These are phyloP conservation scores for Pterobdella sp. DNA, from an alignment of 2,888 invertebrate genomes.

Conservation along the genomic window DNA sequence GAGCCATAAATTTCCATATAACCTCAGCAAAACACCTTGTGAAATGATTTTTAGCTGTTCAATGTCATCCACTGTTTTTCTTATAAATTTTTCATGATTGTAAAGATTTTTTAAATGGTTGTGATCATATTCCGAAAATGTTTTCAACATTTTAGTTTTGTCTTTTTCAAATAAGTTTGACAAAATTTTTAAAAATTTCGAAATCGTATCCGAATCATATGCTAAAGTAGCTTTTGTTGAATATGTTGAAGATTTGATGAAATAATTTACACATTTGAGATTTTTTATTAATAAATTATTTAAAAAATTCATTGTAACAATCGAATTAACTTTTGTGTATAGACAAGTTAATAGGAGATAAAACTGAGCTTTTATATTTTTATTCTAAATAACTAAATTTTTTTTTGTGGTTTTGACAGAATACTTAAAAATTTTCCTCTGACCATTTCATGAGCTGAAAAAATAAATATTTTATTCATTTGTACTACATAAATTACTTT, in stretches of 20 bases:
- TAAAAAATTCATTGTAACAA: neutral
- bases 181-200: neutral
- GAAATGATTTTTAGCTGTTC: neutral
- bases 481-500: neutral
- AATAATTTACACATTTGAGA: neutral
- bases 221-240: neutral
- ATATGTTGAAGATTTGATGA: neutral
- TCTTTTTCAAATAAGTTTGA: constrained; percentile 8
- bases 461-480: constrained; percentile 24
- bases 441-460: constrained; percentile 80
- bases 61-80: neutral
- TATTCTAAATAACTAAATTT: neutral
- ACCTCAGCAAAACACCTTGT: neutral
- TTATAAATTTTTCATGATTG: neutral
- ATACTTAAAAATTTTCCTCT: constrained; percentile 87
- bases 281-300: neutral
- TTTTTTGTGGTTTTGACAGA: constrained; percentile 46
- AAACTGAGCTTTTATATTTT: neutral
- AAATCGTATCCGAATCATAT: neutral
- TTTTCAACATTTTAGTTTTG: neutral
- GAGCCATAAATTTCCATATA: neutral
- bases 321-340: neutral
- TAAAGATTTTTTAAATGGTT: neutral
- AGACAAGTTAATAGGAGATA: neutral
- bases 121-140: neutral